Evolutionary conservation across 2,888 invertebrate genomes (phyloP).

Genomic region (Phyllotreta cruciferae): DNA sequence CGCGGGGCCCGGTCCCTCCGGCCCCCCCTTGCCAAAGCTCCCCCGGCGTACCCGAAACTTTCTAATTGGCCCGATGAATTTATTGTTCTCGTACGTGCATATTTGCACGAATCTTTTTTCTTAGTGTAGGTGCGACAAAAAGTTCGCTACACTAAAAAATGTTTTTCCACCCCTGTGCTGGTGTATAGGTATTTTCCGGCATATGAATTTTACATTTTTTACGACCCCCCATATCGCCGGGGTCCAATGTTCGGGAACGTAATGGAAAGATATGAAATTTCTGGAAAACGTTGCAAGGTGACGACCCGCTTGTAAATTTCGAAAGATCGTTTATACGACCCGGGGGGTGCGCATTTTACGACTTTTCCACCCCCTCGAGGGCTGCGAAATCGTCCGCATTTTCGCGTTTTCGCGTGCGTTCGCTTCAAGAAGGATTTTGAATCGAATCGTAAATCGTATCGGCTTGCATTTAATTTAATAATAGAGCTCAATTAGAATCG

Average conservation of each 20-base stretch:
- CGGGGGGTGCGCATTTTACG: too few relatives aligned
- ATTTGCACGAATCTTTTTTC: too few relatives aligned
- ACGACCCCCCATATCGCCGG: conserved; percentile 5
- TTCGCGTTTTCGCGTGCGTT: too few relatives aligned
- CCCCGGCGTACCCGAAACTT: conserved; percentile 29
- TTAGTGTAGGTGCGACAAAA: too few relatives aligned
- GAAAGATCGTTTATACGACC: conserved; percentile 1
- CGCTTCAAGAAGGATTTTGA: too few relatives aligned
- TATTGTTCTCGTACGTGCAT: conserved; percentile 28
- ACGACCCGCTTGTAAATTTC: conserved; percentile 12
- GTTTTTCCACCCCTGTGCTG: too few relatives aligned
- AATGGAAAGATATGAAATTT: conserved; percentile 20
- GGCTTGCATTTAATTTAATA: too few relatives aligned
- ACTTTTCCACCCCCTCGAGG: too few relatives aligned
- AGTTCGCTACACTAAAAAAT: too few relatives aligned
- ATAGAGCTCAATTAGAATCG: background rate
- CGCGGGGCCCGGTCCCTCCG: conserved; percentile 6
- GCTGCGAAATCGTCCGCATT: too few relatives aligned
- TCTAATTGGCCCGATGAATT: conserved; percentile 28
- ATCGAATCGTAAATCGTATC: too few relatives aligned
- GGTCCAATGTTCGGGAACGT: background rate
- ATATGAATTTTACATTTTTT: conserved; percentile 32
- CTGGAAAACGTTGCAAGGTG: conserved; percentile 18
- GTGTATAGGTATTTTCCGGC: too few relatives aligned
- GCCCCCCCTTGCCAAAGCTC: background rate